Evolutionary conservation across 2,113 vertebrate genomes (phyloP).

Genomic region (Centropristis striata): DNA sequence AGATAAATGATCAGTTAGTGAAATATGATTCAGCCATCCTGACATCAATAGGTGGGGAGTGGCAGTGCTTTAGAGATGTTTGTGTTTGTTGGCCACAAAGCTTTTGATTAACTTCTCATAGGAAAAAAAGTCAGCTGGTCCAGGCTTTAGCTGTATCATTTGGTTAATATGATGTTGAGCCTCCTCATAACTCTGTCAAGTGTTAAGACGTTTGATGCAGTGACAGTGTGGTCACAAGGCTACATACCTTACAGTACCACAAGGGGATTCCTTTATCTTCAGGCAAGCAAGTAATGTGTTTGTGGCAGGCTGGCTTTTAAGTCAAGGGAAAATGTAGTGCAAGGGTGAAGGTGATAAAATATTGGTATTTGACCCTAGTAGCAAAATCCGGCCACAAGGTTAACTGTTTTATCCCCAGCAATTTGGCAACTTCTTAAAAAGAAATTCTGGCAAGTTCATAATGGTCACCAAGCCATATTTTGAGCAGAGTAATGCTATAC

Average conservation of each 20-base stretch:
- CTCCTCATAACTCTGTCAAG: not conserved
- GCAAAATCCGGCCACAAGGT: conserved; percentile 5
- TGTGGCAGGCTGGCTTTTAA: not conserved
- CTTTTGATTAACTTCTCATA: not conserved
- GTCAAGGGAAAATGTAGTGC: not conserved
- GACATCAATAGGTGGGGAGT: no score
- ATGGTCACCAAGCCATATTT: not conserved
- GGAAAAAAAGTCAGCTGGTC: not conserved
- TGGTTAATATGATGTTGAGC: not conserved
- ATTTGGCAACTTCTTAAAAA: conserved; percentile 1
- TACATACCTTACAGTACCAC: not conserved
- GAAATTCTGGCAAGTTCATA: not conserved
- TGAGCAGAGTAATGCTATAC: not conserved
- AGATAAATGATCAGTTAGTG: conserved; percentile 4
- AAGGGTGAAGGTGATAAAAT: conserved; percentile 14
- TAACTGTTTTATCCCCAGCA: not conserved
- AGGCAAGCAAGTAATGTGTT: not conserved
- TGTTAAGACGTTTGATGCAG: not conserved
- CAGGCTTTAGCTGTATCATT: not conserved
- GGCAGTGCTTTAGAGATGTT: not conserved
- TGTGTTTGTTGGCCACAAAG: not conserved
- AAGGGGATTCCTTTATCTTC: not conserved
- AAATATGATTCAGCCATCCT: not conserved
- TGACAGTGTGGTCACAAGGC: not conserved
- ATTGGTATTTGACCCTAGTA: not conserved